phyloP scores from a whole-genome alignment of 2,888 invertebrate genomes.

The Bombylius major region DNA sequence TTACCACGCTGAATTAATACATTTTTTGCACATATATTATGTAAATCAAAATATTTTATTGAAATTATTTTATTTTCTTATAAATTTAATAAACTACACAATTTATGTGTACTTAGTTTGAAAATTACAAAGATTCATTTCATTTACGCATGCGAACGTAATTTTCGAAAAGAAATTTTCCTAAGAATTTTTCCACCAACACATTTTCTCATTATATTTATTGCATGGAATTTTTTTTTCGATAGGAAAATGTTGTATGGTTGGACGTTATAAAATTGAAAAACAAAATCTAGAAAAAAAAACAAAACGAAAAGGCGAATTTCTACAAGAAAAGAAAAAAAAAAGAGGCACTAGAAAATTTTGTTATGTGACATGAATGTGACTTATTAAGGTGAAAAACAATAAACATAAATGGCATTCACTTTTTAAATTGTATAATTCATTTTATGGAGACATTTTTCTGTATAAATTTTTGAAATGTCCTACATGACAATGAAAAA shows the following conservation, averaged over 20 bases:
- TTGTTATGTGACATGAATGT: background rate
- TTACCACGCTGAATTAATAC: too few species aligned
- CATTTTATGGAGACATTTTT: background rate
- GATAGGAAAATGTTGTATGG: too few species aligned
- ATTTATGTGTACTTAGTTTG: too few species aligned
- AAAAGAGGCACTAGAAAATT: background rate
- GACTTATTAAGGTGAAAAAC: constrained; percentile 7
- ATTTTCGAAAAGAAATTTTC: constrained; percentile 3
- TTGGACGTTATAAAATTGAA: background rate
- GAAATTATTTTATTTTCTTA: too few species aligned
- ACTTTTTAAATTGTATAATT: constrained; percentile 1
- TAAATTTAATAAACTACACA: too few species aligned
- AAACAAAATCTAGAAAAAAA: background rate
- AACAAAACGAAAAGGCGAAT: background rate
- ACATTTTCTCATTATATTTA: background rate
- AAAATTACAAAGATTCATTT: constrained; percentile 5
- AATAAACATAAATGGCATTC: constrained; percentile 6
- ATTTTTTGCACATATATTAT: too few species aligned
- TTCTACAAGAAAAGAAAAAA: too few species aligned
- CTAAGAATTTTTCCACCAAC: background rate
- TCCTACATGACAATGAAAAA: too few species aligned
- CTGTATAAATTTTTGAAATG: background rate
- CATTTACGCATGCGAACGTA: constrained; percentile 12
- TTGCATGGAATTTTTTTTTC: too few species aligned
- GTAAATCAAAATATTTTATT: too few species aligned